Evolutionary conservation across 2,113 vertebrate genomes (phyloP).

Genomic region (Nannobrachium achirus): DNA sequence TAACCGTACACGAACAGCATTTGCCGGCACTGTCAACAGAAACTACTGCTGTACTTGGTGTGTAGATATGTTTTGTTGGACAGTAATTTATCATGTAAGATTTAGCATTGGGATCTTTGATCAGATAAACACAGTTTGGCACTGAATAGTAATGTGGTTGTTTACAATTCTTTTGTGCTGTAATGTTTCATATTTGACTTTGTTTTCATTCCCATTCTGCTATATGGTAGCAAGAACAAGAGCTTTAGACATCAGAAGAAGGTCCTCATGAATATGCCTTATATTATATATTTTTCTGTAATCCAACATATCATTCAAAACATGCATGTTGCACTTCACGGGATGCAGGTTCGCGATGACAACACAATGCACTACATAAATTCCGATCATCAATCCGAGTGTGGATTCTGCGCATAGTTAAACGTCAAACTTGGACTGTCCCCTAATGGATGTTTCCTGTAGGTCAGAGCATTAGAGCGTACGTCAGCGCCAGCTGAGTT

Average conservation of each 20-base stretch:
- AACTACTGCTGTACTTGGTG: neutral
- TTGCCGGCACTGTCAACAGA: neutral
- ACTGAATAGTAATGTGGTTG: neutral
- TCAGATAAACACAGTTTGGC: neutral
- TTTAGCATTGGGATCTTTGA: neutral
- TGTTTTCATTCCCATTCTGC: neutral
- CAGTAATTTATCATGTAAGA: neutral
- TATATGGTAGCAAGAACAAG: neutral
- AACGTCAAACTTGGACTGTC: neutral
- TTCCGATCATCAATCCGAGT: neutral
- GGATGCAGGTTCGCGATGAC: conserved; percentile 18
- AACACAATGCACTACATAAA: conserved; percentile 16
- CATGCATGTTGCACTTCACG: neutral
- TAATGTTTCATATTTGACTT: neutral
- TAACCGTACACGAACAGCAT: conserved; percentile 12
- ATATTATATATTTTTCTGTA: conserved; percentile 1
- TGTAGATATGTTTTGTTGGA: conserved; percentile 14
- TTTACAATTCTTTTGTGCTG: neutral
- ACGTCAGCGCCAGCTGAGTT: neutral
- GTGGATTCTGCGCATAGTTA: neutral
- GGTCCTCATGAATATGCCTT: conserved; percentile 13
- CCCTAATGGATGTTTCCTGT: neutral
- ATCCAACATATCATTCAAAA: conserved; percentile 3
- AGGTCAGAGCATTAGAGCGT: neutral
- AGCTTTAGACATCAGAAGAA: conserved; percentile 6